A percentile compares a stretch with the other conserved stretches of the same genome.
Evolutionary conservation across 2,888 invertebrate species (phyloP).

Genomic region (Geotrupes spiniger): DNA sequence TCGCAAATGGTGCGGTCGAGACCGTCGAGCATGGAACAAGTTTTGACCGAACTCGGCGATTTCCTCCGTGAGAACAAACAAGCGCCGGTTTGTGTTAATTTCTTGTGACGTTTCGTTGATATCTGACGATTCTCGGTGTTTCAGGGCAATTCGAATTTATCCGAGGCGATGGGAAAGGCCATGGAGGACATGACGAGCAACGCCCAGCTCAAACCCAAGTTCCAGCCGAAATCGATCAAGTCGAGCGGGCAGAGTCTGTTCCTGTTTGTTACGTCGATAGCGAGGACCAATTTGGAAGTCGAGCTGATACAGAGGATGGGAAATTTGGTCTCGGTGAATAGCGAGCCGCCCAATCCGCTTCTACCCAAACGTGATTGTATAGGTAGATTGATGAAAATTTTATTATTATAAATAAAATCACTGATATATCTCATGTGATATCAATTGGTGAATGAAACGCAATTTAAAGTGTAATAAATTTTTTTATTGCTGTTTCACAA

Average conservation of each 20-base stretch:
- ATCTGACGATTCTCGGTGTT: not conserved
- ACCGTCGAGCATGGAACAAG: constrained; percentile 51
- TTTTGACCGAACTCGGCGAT: constrained; percentile 54
- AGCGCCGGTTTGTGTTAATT: constrained; percentile 56
- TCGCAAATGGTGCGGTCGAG: constrained; percentile 63
- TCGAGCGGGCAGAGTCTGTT: constrained; percentile 73
- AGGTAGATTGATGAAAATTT: constrained; percentile 53
- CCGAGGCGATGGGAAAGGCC: constrained; percentile 85
- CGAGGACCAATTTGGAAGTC: constrained; percentile 88
- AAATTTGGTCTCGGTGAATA: constrained; percentile 53
- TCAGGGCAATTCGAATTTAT: constrained; percentile 68
- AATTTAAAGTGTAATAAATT: not conserved
- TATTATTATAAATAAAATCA: constrained; percentile 2
- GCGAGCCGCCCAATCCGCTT: constrained; percentile 56
- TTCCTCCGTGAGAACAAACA: constrained; percentile 67
- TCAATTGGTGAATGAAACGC: too few species aligned
- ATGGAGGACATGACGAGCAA: constrained; percentile 93
- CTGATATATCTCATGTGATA: too few species aligned
- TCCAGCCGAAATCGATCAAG: constrained; percentile 65
- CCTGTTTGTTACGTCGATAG: constrained; percentile 85
- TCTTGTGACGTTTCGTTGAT: constrained; percentile 1
- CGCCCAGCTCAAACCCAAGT: constrained; percentile 78
- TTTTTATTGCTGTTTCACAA: too few species aligned
- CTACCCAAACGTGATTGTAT: constrained; percentile 79
- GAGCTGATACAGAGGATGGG: constrained; percentile 90